Conservation (phyloP, 2,888 invertebrate genomes). For the Pandemis cinnamomeana region DNA sequence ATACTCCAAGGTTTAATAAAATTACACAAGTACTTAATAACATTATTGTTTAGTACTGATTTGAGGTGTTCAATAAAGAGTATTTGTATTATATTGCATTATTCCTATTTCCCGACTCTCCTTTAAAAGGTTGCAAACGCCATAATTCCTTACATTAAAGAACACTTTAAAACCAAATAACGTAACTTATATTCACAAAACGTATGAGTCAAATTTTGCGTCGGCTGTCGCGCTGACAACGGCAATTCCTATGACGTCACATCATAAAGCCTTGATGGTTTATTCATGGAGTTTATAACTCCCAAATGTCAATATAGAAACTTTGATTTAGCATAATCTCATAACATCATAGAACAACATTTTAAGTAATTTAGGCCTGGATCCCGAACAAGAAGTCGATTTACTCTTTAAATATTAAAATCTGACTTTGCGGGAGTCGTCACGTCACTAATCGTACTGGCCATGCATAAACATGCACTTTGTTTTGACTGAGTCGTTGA, state of each 20-base stretch:
- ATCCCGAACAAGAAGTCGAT: conserved; percentile 20
- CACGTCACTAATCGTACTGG: neutral
- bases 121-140: neutral
- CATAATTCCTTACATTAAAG: neutral
- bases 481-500: neutral
- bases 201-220: conserved; percentile 1
- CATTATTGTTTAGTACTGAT: too few species aligned
- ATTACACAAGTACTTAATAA: neutral
- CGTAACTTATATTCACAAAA: conserved; percentile 8
- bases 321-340: conserved; percentile 33
- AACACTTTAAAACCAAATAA: neutral
- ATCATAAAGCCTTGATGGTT: conserved; percentile 6
- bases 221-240: conserved; percentile 5
- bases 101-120: neutral
- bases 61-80: too few species aligned
- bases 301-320: conserved; percentile 28
- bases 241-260: conserved; percentile 25
- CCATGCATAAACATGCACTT: neutral
- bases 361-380: conserved; percentile 17
- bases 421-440: conserved; percentile 9
- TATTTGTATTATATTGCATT: too few species aligned
- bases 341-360: conserved; percentile 28
- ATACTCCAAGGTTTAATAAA: too few species aligned
- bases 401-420: conserved; percentile 10
- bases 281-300: conserved; percentile 32